phyloP scores from a whole-genome alignment of 2,888 invertebrate genomes.

The Scelioninae gen. 1 region DNA sequence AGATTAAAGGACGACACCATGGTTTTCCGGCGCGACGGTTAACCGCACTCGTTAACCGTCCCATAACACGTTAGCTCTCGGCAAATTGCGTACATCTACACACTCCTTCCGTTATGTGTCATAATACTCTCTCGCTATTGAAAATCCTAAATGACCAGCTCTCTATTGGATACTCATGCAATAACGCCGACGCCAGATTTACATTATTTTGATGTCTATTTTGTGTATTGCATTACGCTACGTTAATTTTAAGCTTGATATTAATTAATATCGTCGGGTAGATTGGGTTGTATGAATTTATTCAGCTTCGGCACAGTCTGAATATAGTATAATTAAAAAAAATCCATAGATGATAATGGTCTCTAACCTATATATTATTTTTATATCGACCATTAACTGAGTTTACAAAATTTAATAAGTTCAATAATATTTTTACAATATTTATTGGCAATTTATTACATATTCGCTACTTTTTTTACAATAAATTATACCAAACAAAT shows the following conservation, averaged over 20 bases:
- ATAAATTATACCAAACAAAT: no score
- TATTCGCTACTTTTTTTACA: no score
- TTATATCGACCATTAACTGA: no score
- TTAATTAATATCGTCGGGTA: slow-evolving; percentile 24
- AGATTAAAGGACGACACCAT: slow-evolving; percentile 81
- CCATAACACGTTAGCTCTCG: slow-evolving; percentile 81
- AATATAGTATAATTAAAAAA: no score
- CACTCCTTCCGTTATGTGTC: slow-evolving; percentile 65
- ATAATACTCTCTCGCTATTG: slow-evolving; percentile 67
- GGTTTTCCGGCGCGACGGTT: slow-evolving; percentile 83
- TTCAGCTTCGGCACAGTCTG: no score
- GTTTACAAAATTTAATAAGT: no score
- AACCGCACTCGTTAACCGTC: slow-evolving; percentile 84
- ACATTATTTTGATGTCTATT: slow-evolving; percentile 29
- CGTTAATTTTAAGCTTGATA: slow-evolving; percentile 37
- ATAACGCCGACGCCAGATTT: slow-evolving; percentile 34
- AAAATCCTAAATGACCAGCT: slow-evolving; percentile 64
- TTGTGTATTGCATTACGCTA: slow-evolving; percentile 20
- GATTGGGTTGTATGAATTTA: background rate
- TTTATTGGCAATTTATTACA: no score
- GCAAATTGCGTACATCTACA: slow-evolving; percentile 73
- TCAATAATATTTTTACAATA: no score
- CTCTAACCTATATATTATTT: no score
- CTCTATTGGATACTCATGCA: slow-evolving; percentile 28
- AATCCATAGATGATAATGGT: no score